Conservation (phyloP, 2,797 vertebrate species). For the Pipistrellus pipistrellus region DNA sequence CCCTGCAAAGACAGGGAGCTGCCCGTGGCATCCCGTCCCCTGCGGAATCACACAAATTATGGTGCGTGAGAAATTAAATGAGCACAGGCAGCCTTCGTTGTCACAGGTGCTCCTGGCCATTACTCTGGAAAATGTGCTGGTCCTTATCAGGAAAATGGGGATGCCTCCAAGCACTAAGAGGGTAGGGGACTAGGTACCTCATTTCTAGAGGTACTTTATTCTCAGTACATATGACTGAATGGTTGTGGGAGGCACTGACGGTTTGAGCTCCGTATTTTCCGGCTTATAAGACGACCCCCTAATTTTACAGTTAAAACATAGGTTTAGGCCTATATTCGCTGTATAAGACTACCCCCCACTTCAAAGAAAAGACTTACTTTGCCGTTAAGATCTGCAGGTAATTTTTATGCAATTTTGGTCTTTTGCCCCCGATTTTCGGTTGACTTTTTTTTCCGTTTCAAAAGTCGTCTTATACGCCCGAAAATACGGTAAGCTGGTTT, state of each 20-base stretch:
- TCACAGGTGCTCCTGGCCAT: not conserved
- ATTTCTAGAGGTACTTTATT: not conserved
- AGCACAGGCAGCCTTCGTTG: not conserved
- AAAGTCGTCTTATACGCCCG: no score
- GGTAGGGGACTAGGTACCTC: not conserved
- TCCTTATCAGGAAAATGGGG: not conserved
- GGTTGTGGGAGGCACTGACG: not conserved
- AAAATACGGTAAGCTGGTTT: not conserved
- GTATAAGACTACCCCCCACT: no score
- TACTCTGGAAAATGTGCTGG: not conserved
- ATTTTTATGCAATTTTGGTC: no score
- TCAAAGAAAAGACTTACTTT: no score
- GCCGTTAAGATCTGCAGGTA: no score
- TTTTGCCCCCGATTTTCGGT: no score
- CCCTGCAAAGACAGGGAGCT: not conserved
- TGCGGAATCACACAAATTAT: not conserved
- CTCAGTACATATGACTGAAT: not conserved
- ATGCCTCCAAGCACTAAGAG: not conserved
- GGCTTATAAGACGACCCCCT: no score
- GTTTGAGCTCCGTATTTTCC: no score
- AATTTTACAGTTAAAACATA: no score
- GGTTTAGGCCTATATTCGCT: no score
- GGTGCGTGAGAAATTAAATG: not conserved
- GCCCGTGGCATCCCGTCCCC: not conserved
- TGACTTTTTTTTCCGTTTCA: no score